These are phyloP conservation scores for Sesamia inferens DNA, from an alignment of 2,888 invertebrate species.

Conservation along the genomic window DNA sequence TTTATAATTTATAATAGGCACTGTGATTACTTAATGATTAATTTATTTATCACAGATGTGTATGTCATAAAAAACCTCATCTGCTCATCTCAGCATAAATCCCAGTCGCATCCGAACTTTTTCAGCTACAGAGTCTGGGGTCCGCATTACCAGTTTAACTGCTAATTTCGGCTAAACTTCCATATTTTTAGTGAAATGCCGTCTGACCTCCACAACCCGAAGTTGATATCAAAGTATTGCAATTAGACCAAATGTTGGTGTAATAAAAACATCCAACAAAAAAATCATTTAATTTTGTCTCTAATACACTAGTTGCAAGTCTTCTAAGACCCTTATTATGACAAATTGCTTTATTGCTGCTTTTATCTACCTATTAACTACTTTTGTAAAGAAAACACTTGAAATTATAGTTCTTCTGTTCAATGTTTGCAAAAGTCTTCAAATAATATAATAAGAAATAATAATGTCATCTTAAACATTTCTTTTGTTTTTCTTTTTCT, in stretches of 20 bases:
- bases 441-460: no score
- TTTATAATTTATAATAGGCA: not conserved
- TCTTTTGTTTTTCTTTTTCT: constrained; percentile 25
- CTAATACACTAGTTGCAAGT: not conserved
- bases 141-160: no score
- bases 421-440: constrained; percentile 12
- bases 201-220: no score
- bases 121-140: no score
- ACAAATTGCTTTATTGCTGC: not conserved
- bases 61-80: not conserved
- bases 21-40: not conserved
- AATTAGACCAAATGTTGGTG: no score
- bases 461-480: not conserved
- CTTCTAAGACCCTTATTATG: not conserved
- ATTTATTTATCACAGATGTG: not conserved
- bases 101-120: no score
- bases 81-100: no score
- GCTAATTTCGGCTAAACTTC: no score
- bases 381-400: not conserved
- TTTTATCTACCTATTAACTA: not conserved
- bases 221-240: no score
- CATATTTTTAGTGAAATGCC: no score
- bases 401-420: constrained; percentile 7
- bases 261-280: not conserved
- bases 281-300: not conserved